Conservation (phyloP, 2,797 vertebrate species). For the Sciurus carolinensis region DNA sequence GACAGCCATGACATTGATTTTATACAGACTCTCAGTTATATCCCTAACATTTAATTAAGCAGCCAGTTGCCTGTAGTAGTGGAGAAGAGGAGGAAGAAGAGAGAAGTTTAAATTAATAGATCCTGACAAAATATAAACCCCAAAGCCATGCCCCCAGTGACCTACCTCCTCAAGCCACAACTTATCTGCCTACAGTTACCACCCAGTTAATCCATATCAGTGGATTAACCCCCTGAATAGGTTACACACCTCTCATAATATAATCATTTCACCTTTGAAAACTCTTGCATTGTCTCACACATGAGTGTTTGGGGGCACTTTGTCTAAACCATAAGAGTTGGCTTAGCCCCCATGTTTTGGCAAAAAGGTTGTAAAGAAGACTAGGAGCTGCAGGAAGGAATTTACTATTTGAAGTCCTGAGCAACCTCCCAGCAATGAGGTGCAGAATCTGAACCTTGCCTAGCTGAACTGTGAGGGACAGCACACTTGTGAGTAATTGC, state of each 20-base stretch:
- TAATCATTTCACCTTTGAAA: no score
- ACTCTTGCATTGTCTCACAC: no score
- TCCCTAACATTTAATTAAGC: neutral
- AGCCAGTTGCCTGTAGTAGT: neutral
- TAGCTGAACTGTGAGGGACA: neutral
- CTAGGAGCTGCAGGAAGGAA: neutral
- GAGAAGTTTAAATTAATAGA: neutral
- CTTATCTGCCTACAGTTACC: no score
- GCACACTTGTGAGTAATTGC: neutral
- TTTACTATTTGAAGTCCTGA: neutral
- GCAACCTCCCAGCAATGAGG: neutral
- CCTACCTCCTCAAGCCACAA: no score
- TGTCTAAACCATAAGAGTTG: neutral
- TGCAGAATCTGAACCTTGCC: constrained; percentile 8
- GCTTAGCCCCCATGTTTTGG: neutral
- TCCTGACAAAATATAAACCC: neutral
- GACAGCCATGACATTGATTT: constrained; percentile 30
- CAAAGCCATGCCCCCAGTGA: no score
- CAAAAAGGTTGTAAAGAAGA: neutral
- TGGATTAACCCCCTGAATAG: no score
- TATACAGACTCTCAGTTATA: neutral
- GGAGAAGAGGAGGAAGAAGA: neutral
- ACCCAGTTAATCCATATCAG: no score
- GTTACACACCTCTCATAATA: no score
- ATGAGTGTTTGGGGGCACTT: no score